Evolutionary conservation across 1,140 invertebrate species (phyloP).

Genomic region (Neodiprion pinetum): DNA sequence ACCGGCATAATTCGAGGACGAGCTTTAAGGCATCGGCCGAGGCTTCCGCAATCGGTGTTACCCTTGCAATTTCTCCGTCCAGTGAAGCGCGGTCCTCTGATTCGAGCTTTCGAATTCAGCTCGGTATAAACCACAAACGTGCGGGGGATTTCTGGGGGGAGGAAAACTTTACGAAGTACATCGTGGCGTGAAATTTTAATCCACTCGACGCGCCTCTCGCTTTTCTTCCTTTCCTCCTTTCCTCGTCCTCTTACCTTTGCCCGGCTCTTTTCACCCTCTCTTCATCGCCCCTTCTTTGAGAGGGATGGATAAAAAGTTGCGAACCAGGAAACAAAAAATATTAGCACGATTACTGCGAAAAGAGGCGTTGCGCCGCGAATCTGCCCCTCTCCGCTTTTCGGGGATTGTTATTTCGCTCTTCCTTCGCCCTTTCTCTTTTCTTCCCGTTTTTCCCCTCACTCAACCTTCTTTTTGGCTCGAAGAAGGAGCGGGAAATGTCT

Average conservation of each 20-base stretch:
- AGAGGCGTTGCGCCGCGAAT: neutral
- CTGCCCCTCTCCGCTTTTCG: neutral
- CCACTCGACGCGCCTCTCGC: neutral
- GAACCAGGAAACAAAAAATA: slow-evolving; percentile 19
- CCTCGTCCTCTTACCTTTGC: neutral
- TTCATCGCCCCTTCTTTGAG: neutral
- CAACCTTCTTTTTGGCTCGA: neutral
- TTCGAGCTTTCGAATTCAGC: too few species aligned
- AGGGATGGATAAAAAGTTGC: slow-evolving; percentile 11
- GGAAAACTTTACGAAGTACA: slow-evolving; percentile 11
- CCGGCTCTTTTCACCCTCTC: neutral
- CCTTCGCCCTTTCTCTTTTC: slow-evolving; percentile 3
- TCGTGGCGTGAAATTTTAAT: slow-evolving; percentile 15
- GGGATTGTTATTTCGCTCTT: neutral
- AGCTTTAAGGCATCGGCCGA: neutral
- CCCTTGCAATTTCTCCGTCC: slow-evolving; percentile 1
- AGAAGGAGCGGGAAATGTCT: neutral
- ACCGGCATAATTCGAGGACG: neutral
- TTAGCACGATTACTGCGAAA: slow-evolving; percentile 17
- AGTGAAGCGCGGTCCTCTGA: neutral
- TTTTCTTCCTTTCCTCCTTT: neutral
- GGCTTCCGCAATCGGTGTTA: neutral
- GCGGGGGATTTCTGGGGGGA: neutral
- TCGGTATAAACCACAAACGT: neutral
- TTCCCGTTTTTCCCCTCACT: too few species aligned